Evolutionary conservation across 30 jellyfish, hydroid and myxozoan genomes (phyloP), one percentile per base, ranked within the genome.

Genomic region (Clytia hemisphaerica): DNA sequence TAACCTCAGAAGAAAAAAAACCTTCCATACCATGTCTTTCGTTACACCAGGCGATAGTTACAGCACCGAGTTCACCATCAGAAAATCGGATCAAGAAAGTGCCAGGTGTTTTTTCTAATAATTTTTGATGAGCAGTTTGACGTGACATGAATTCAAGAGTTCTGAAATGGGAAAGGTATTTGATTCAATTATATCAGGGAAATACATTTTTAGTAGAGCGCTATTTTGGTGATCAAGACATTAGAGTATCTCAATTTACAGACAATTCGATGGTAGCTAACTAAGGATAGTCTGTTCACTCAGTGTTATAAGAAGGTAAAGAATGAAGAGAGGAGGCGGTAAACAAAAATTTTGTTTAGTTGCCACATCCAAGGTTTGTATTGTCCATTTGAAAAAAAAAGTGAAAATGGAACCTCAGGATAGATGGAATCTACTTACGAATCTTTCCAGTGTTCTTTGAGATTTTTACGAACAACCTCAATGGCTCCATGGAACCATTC

Each of bases 401-500:
- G n/a, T n/a, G n/a, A n/a, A n/a, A n/a, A n/a, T n/a, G n/a, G n/a
- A n/a, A n/a, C n/a, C n/a, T n/a, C n/a, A n/a, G n/a, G n/a, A n/a
- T n/a, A n/a, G n/a, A n/a, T n/a, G n/a, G n/a, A n/a, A n/a, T n/a
- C 4, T 25, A 0, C 81, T 25, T 37, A 83, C 95, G 79, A 85
- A 22, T 83, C 92, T 32, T 47, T 77, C 95, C 95, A 84, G 63
- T 84, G 95, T 33, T 84, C 95, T 51, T 73, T 84, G 27, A 84
- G 83, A 61, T 84, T 83, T 37, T 75, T 84, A 15, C 84, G 73
- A 15, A 84, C 95, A 25, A 84, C 95, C 37, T 84, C 95, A 74
- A 84, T 76, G 0, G 94, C 93, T 9, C 93, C 93, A 37, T 84
- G 93, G 63, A 84, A 84, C 95, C 95, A 84, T 72, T 84, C 95